Base-by-base conservation (phyloP, 2,888 invertebrate genomes). In the Gasteruption jaculator region DNA sequence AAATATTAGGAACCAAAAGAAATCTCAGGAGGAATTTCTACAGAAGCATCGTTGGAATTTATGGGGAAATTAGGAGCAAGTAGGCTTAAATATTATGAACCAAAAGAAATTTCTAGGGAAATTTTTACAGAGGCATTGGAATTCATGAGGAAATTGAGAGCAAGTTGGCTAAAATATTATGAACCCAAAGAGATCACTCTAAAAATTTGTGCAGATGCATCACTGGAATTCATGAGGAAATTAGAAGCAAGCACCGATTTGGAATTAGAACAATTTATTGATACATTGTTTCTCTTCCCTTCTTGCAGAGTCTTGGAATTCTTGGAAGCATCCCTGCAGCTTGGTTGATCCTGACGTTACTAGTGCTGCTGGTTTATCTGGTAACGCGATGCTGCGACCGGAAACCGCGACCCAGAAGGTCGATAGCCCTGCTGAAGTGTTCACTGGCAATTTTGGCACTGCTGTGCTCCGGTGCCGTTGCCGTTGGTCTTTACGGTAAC, bases 341-440 rank as follows among this genome's bases (percentile, higher is more conserved):
- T 26, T 85, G 92, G 83, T 79, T 95, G 62, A 91, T 94, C 61
- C 76, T 95, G 47, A 92, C 94, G 19, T 77, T 95, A 58, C 79
- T 92, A 54, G 82, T 93, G 38, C 79, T 95, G 57, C 81, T 94
- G 55, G 84, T 94, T 61, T 95, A 94, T 76, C 81, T 95, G 69
- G 83, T 94, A 73, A 91, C 92, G 62, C 81, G 94, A 75, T 95
- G 95, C 75, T 94, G 94, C 79, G 93, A 93, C 77, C 82, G 91
- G 61, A 91, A 91, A 72, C 90, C 91, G 54, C 82, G 91, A 41
- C 89, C 91, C 46, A 85, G 88, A 45, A 84, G 85, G 68, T 90
- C 90, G 60, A 90, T 93, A 71, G 85, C 89, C 36, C 88, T 92
- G 57, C 77, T 93, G 53, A 87, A 87, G 77, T 86, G 68, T 81